Percentiles rank a stretch among this genome's conserved stretches.
Conservation (phyloP, 2,113 vertebrate species). For the Amia ocellicauda region DNA sequence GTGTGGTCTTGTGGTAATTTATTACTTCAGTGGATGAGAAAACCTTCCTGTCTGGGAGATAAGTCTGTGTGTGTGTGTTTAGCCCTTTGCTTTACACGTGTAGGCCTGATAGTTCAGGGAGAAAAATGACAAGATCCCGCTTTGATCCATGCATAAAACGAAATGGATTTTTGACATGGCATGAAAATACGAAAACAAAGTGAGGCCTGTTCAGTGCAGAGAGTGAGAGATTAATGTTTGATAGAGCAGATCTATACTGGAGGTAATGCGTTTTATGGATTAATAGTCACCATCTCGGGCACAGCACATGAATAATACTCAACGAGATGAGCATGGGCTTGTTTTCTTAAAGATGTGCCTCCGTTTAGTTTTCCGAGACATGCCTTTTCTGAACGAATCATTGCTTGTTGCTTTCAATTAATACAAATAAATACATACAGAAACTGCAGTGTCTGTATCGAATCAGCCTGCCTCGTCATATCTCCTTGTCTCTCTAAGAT, state of each 20-base stretch:
- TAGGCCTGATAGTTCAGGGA: background rate
- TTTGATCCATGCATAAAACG: background rate
- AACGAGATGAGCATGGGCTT: slow-evolving; percentile 28
- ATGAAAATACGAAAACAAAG: background rate
- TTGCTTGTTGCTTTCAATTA: slow-evolving; percentile 13
- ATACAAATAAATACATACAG: slow-evolving; percentile 2
- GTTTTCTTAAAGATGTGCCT: slow-evolving; percentile 3
- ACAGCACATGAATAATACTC: slow-evolving; percentile 29
- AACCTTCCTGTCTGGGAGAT: background rate
- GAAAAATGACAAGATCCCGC: too few relatives aligned
- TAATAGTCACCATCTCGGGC: slow-evolving; percentile 22
- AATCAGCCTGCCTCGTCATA: too few relatives aligned
- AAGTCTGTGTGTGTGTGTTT: too few relatives aligned
- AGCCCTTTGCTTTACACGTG: background rate
- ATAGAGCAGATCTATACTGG: slow-evolving; percentile 15
- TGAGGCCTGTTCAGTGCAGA: background rate
- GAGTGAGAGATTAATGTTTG: too few relatives aligned
- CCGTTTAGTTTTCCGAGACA: background rate
- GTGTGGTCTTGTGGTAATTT: too few relatives aligned
- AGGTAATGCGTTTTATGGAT: slow-evolving; percentile 45
- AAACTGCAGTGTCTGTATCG: too few relatives aligned
- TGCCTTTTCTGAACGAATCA: slow-evolving; percentile 26
- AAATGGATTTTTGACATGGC: slow-evolving; percentile 1
- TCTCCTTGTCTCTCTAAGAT: too few relatives aligned
- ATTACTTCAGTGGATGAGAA: background rate